phyloP scores from a whole-genome alignment of 2,888 invertebrate species.

The Agrilus mali region DNA sequence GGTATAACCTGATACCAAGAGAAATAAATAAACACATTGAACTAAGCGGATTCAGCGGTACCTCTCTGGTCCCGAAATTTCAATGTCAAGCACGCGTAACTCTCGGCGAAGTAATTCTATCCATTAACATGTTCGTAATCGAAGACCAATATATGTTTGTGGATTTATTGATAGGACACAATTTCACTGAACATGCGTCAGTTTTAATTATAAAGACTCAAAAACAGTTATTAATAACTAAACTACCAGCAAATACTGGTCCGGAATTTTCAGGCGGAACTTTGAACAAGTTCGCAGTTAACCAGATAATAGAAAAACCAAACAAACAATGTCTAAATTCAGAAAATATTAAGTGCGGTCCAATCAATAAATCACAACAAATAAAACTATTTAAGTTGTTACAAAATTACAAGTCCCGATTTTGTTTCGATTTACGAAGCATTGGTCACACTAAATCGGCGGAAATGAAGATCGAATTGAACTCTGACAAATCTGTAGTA shows the following conservation, averaged over 20 bases:
- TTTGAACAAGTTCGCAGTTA: background rate
- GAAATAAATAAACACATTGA: too few species aligned
- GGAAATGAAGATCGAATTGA: conserved; percentile 1
- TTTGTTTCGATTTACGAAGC: conserved; percentile 1
- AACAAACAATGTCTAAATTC: background rate
- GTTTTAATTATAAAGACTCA: background rate
- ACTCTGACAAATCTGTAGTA: conserved; percentile 1
- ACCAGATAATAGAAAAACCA: background rate
- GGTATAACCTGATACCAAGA: too few species aligned
- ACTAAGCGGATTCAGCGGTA: too few species aligned
- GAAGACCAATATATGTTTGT: background rate
- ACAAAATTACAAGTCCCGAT: conserved; percentile 5
- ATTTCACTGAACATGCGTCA: conserved; percentile 1
- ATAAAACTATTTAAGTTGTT: conserved; percentile 5
- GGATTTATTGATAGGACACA: conserved; percentile 4
- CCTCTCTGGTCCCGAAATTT: background rate
- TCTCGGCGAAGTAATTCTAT: conserved; percentile 1
- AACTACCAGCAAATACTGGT: background rate
- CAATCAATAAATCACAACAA: background rate
- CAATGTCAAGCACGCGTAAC: conserved; percentile 1
- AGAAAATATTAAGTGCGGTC: background rate
- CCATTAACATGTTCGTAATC: background rate
- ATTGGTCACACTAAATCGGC: background rate
- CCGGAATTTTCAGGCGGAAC: background rate
- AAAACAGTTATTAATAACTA: background rate